phyloP scores from a whole-genome alignment of 2,888 invertebrate species.

The Philhelius pedissequus region DNA sequence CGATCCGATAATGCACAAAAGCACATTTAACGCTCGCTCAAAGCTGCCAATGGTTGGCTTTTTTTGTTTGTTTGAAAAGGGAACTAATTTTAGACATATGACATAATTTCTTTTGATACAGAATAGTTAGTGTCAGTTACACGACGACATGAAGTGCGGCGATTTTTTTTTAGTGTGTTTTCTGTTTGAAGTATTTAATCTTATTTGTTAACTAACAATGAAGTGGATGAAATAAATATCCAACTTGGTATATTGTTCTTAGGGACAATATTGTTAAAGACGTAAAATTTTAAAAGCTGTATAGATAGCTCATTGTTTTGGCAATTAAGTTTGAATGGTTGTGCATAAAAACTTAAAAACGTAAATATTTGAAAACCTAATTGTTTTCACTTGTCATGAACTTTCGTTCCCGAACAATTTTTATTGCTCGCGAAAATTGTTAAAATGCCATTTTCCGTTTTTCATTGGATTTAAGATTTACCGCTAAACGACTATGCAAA shows the following conservation, averaged over 20 bases:
- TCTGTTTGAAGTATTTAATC: neutral
- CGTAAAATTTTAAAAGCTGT: neutral
- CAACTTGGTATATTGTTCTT: neutral
- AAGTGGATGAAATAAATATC: neutral
- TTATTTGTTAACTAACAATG: neutral
- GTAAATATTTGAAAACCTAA: no score
- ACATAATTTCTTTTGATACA: slow-evolving; percentile 58
- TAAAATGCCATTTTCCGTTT: no score
- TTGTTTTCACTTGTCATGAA: no score
- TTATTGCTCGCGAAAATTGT: no score
- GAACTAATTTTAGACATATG: slow-evolving; percentile 63
- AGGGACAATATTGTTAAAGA: neutral
- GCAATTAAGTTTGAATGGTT: neutral
- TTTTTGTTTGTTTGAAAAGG: neutral
- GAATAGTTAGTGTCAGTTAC: slow-evolving; percentile 38
- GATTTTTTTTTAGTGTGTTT: neutral
- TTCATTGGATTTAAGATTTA: no score
- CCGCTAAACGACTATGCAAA: no score
- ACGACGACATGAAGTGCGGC: neutral
- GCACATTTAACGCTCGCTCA: neutral
- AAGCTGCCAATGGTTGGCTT: slow-evolving; percentile 28
- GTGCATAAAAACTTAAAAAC: no score
- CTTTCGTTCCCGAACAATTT: no score
- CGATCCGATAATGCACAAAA: slow-evolving; percentile 29
- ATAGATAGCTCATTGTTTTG: neutral